phyloP scores from a whole-genome alignment of 2,888 invertebrate species.

The Dorcus hopei region DNA sequence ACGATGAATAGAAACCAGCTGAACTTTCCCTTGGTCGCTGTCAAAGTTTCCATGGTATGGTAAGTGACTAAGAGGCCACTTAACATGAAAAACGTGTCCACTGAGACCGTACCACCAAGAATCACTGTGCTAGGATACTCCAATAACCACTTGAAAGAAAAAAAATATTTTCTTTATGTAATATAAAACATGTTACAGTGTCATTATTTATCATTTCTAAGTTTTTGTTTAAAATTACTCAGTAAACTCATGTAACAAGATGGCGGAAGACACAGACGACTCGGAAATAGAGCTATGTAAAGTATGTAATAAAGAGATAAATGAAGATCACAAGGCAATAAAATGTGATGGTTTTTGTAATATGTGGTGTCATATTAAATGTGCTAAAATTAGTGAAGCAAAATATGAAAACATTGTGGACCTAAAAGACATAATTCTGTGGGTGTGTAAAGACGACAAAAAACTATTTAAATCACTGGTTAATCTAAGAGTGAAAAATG shows the following conservation, averaged over 20 bases:
- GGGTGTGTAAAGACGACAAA: too few species aligned
- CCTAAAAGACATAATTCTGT: too few species aligned
- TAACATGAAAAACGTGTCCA: slow-evolving; percentile 51
- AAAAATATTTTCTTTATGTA: neutral
- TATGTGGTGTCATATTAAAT: too few species aligned
- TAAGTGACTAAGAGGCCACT: slow-evolving; percentile 48
- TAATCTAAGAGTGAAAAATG: too few species aligned
- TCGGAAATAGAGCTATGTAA: neutral
- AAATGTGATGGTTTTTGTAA: too few species aligned
- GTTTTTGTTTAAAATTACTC: too few species aligned
- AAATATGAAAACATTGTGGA: too few species aligned
- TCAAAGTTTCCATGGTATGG: slow-evolving; percentile 42
- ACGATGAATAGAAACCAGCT: slow-evolving; percentile 46
- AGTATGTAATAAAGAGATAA: neutral
- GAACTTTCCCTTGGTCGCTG: slow-evolving; percentile 35
- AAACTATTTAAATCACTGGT: too few species aligned
- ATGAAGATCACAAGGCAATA: neutral
- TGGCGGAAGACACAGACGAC: neutral
- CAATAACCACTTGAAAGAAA: slow-evolving; percentile 41
- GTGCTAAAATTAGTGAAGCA: too few species aligned
- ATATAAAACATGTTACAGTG: neutral
- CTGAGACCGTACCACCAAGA: slow-evolving; percentile 47
- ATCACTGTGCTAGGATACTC: slow-evolving; percentile 46
- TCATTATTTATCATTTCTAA: too few species aligned
- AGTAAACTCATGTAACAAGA: too few species aligned